Conservation (phyloP, 2,797 vertebrate species). For the Morus bassanus region DNA sequence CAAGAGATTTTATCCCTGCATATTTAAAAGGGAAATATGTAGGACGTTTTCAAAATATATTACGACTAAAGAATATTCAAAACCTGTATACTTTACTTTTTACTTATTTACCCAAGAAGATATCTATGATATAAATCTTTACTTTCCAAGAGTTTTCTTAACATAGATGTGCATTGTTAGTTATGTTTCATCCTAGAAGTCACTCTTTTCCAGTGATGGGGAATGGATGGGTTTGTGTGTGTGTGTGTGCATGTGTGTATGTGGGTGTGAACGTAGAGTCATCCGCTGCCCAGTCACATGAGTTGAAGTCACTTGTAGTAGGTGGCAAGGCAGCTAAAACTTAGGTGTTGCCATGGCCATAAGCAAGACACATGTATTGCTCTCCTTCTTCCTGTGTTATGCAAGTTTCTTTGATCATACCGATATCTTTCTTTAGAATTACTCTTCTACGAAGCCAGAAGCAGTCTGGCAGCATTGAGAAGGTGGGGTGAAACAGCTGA, state of each 20-base stretch:
- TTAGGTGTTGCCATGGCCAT: neutral
- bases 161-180: neutral
- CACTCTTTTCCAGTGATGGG: neutral
- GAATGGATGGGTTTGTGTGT: neutral
- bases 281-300: neutral
- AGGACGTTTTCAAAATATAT: neutral
- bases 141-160: neutral
- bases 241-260: no score
- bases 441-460: neutral
- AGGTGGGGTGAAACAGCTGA: neutral
- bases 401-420: neutral
- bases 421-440: neutral
- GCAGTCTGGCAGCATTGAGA: neutral
- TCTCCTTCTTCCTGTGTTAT: neutral
- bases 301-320: neutral
- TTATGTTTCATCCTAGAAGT: neutral
- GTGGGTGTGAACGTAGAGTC: neutral
- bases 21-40: neutral
- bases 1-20: neutral
- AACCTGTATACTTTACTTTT: neutral
- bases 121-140: neutral
- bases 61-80: neutral
- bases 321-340: neutral
- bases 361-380: neutral
- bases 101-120: neutral